These are phyloP conservation scores for Helicoverpa armigera DNA, from an alignment of 1,140 invertebrate genomes.

Conservation along the genomic window DNA sequence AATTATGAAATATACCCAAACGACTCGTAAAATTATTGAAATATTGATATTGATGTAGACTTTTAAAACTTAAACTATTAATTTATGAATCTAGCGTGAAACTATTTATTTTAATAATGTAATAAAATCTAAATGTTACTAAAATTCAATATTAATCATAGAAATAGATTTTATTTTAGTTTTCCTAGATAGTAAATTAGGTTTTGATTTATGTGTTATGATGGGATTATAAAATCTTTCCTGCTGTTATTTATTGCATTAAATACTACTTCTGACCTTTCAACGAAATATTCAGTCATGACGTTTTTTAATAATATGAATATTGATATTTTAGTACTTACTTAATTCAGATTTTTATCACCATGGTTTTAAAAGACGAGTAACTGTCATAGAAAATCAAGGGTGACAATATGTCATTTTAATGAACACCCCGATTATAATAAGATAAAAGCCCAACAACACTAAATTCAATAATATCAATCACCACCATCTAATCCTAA, in stretches of 20 bases:
- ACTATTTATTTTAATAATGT: conserved; percentile 5
- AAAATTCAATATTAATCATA: neutral
- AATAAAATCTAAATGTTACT: neutral
- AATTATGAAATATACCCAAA: neutral
- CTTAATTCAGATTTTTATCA: no score
- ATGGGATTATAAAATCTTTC: neutral
- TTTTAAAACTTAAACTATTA: neutral
- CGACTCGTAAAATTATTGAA: conserved; percentile 8
- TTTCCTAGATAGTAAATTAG: conserved; percentile 3
- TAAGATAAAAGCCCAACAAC: neutral
- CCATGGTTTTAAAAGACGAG: no score
- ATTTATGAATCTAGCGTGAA: conserved; percentile 23
- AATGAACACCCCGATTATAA: neutral
- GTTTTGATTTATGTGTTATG: conserved; percentile 11
- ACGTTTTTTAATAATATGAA: no score
- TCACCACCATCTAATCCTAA: conserved; percentile 8
- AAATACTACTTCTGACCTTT: no score
- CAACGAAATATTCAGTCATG: no score
- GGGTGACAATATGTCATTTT: neutral
- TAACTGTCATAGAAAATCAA: neutral
- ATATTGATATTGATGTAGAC: conserved; percentile 13
- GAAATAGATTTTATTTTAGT: neutral
- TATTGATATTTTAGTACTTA: no score
- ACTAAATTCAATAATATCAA: conserved; percentile 20
- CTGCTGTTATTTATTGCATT: no score